Base-by-base conservation (phyloP, 1,140 invertebrate genomes). In the Drosophila teissieri region DNA sequence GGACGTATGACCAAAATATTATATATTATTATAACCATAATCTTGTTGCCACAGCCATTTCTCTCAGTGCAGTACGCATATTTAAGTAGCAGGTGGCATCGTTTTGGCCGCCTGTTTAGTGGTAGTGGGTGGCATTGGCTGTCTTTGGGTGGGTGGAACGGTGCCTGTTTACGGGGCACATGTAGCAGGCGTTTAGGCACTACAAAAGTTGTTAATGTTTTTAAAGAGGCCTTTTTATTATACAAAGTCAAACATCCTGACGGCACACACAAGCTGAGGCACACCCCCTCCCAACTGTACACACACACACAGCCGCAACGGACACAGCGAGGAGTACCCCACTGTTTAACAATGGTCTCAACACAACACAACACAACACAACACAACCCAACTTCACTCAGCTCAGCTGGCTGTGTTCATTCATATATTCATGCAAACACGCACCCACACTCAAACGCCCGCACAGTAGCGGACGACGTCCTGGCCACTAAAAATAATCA, bases 151-250 rank as follows among this genome's bases (percentile, higher is more conserved):
- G 34, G 45, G 22, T 40, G 36, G 14, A 37, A 8, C 36, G 3
- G 36, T 37, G 36, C 36, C 36, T 3, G 36, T 31, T 49, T 68
- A 34, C 62, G 36, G 69, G 53, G 46, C 78, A 67, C 79, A 82
- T 86, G 76, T 76, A 79, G 83, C 78, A 52, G 60, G 55, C 78
- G 78, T 64, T 90, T 85, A 90, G 78, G 78, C 78, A 85, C 84
- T 84, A 89, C 85, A 89, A 90, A 89, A 89, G 80, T 90, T 90
- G 85, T 86, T 90, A 90, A 90, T 90, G 86, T 85, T 90, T 90
- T 90, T 90, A 90, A 83, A 90, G 81, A 81, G 78, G 78, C 86
- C 81, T 85, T 90, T 90, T 90, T 90, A 90, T 90, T 90, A 90
- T 85, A 90, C 86, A 85, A 90, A 90, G 85, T 85, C 82, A 91